These are phyloP conservation scores for Carterocephalus palaemon DNA, from an alignment of 2,888 invertebrate genomes.

Conservation along the genomic window DNA sequence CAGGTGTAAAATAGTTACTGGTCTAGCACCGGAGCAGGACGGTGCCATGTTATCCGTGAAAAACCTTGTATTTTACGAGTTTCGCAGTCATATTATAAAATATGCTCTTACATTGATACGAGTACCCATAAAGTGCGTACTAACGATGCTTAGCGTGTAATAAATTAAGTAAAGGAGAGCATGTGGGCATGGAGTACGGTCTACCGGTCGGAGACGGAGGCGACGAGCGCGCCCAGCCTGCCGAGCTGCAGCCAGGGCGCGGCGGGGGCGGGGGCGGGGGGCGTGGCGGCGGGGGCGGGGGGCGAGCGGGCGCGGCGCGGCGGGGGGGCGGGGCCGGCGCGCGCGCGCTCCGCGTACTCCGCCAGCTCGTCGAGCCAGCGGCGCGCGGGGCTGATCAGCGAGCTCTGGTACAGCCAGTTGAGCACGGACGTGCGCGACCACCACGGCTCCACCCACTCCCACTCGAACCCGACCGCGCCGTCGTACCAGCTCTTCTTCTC, in stretches of 20 bases:
- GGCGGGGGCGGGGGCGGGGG: constrained; percentile 22
- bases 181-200: not conserved
- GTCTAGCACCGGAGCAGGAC: too few species aligned
- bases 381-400: constrained; percentile 57
- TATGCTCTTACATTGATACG: too few species aligned
- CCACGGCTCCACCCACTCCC: constrained; percentile 49
- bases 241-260: constrained; percentile 52
- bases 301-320: constrained; percentile 14
- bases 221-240: constrained; percentile 48
- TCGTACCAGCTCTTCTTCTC: constrained; percentile 42
- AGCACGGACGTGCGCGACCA: constrained; percentile 52
- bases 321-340: constrained; percentile 20
- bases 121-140: not conserved
- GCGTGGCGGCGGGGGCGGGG: constrained; percentile 6
- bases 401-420: constrained; percentile 60
- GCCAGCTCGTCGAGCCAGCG: constrained; percentile 59
- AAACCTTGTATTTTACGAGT: too few species aligned
- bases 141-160: not conserved
- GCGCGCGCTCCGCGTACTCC: constrained; percentile 43
- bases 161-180: constrained; percentile 11
- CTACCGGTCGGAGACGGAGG: constrained; percentile 56
- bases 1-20: too few species aligned
- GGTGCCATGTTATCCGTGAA: too few species aligned
- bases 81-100: too few species aligned
- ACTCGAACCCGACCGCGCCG: constrained; percentile 40